Evolutionary conservation across 92 coral and sea anemone species (phyloP).

Genomic region (Zoanthus gigantus): DNA sequence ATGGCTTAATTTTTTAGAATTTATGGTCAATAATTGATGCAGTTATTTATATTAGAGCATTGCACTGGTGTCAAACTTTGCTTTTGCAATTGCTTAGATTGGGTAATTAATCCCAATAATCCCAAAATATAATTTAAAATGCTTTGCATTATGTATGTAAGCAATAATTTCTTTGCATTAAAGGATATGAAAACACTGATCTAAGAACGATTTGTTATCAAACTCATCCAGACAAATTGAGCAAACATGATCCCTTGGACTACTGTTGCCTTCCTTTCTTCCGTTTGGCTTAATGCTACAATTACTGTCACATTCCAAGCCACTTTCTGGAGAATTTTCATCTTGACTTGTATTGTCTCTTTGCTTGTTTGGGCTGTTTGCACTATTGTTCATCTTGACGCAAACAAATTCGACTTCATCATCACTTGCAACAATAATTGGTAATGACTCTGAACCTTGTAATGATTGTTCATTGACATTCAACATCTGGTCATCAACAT

Average conservation of each 20-base stretch:
- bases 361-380: constrained; percentile 1
- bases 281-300: neutral
- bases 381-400: neutral
- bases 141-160: too few relatives aligned
- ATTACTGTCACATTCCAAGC: neutral
- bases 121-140: too few relatives aligned
- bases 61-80: too few relatives aligned
- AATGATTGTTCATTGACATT: neutral
- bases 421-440: constrained; percentile 55
- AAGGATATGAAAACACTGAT: constrained; percentile 99
- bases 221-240: constrained; percentile 92
- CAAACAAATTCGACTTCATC: constrained; percentile 65
- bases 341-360: constrained; percentile 5
- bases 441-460: constrained; percentile 15
- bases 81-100: too few relatives aligned
- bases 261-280: constrained; percentile 20
- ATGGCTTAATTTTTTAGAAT: too few relatives aligned
- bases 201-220: constrained; percentile 93
- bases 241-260: constrained; percentile 82
- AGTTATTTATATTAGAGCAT: too few relatives aligned
- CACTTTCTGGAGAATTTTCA: neutral
- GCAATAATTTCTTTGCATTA: neutral
- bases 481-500: neutral
- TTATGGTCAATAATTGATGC: too few relatives aligned
- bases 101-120: too few relatives aligned